Conservation (phyloP, 1,140 invertebrate genomes). For the Phenacoccus solenopsis region DNA sequence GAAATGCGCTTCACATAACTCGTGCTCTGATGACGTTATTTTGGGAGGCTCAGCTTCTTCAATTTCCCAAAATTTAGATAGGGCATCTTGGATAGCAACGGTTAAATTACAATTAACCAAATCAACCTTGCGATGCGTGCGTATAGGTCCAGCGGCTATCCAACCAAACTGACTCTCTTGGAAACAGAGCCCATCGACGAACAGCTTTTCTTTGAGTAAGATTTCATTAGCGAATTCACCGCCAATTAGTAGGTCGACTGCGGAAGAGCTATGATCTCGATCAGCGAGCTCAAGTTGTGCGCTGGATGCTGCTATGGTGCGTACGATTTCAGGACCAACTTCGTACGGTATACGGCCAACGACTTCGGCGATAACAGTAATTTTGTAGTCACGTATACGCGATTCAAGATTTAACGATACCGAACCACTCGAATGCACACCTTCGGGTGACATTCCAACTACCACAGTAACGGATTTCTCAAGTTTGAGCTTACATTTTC, state of each 20-base stretch:
- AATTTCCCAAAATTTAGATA: conserved; percentile 4
- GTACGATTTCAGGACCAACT: neutral
- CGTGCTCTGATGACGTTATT: neutral
- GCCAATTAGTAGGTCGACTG: neutral
- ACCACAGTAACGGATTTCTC: neutral
- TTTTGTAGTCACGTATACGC: neutral
- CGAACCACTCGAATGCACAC: neutral
- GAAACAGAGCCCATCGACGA: neutral
- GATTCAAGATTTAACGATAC: neutral
- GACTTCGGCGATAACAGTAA: neutral
- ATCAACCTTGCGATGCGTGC: neutral
- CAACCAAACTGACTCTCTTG: neutral
- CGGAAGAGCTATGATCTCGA: neutral
- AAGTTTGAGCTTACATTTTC: neutral
- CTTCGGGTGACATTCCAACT: neutral
- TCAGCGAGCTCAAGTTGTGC: neutral
- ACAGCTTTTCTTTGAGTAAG: neutral
- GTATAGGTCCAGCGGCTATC: neutral
- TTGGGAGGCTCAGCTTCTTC: neutral
- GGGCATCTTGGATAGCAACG: neutral
- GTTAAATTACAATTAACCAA: neutral
- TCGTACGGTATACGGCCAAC: neutral
- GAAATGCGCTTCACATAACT: conserved; percentile 1
- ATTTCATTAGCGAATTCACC: neutral
- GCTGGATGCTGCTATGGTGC: neutral